Evolutionary conservation across 2,888 invertebrate species (phyloP).

Genomic region (Euphydryas editha): DNA sequence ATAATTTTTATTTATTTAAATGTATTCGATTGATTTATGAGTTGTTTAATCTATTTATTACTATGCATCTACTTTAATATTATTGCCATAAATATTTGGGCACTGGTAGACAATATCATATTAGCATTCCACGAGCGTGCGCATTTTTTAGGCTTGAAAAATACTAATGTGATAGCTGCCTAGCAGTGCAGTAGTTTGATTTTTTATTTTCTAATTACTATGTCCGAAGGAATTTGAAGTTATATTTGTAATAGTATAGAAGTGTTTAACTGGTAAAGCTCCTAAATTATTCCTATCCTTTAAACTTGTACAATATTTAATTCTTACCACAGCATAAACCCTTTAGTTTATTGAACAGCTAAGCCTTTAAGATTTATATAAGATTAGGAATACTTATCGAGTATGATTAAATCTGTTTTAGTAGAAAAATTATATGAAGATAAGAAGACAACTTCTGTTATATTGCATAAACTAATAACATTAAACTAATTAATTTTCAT

Average conservation of each 20-base stretch:
- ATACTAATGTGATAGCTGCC: too few species aligned
- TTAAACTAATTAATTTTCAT: neutral
- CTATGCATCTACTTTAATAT: slow-evolving; percentile 46
- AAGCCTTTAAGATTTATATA: slow-evolving; percentile 17
- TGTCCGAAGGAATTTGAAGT: slow-evolving; percentile 33
- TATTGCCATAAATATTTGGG: slow-evolving; percentile 50
- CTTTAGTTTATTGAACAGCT: slow-evolving; percentile 25
- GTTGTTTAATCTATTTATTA: slow-evolving; percentile 31
- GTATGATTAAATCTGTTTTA: slow-evolving; percentile 36
- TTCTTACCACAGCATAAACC: slow-evolving; percentile 24
- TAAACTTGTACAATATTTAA: slow-evolving; percentile 39
- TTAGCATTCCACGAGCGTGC: neutral
- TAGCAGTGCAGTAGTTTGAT: slow-evolving; percentile 26
- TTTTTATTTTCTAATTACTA: slow-evolving; percentile 40
- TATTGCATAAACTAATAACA: neutral
- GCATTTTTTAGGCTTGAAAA: too few species aligned
- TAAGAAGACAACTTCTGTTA: neutral
- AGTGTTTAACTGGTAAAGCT: slow-evolving; percentile 40
- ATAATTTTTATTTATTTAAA: neutral
- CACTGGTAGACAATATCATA: slow-evolving; percentile 42
- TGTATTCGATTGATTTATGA: slow-evolving; percentile 23
- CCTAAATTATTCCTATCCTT: slow-evolving; percentile 39
- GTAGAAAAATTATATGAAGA: neutral
- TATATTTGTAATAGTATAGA: slow-evolving; percentile 29
- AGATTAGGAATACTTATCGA: slow-evolving; percentile 18